Conservation (phyloP, 2,888 invertebrate genomes). For the Tipula helvola region DNA sequence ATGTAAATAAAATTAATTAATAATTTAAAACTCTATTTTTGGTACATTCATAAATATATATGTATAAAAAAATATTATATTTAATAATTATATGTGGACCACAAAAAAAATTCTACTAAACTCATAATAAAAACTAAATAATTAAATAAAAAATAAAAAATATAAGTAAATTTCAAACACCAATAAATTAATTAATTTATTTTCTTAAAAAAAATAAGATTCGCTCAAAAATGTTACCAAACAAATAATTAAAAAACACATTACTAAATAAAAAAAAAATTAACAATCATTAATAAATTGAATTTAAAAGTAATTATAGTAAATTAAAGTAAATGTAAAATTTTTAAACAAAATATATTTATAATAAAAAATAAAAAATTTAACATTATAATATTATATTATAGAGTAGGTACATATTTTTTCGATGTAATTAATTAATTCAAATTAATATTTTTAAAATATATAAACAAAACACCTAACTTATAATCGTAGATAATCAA, state of each 20-base stretch:
- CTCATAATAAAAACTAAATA: background rate
- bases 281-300: background rate
- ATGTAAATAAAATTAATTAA: background rate
- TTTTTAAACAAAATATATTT: background rate
- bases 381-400: background rate
- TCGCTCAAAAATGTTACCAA: background rate
- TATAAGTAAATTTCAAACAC: background rate
- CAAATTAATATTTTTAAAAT: background rate
- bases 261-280: background rate
- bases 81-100: conserved; percentile 4
- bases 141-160: background rate
- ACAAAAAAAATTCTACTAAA: background rate
- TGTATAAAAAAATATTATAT: background rate
- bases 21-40: background rate
- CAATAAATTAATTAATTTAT: background rate
- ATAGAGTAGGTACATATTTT: background rate
- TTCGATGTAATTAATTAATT: background rate
- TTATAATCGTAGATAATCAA: background rate
- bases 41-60: background rate
- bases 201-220: background rate
- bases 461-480: background rate
- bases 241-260: background rate
- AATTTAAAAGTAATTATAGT: background rate
- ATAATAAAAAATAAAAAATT: background rate
- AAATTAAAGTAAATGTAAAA: background rate